phyloP scores from a whole-genome alignment of 2,888 invertebrate genomes.

The Hartigia nigra region DNA sequence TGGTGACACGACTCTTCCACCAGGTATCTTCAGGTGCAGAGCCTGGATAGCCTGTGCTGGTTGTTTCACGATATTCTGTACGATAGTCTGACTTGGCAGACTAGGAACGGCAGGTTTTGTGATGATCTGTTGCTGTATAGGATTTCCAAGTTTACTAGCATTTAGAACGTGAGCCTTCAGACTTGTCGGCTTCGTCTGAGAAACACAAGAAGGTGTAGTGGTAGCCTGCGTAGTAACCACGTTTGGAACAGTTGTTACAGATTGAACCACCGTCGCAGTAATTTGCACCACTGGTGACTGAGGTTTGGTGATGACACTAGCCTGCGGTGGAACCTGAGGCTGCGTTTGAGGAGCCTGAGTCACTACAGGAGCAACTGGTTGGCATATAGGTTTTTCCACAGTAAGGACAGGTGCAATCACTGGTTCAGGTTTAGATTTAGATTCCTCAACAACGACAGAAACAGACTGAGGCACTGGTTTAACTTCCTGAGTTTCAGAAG shows the following conservation, averaged over 20 bases:
- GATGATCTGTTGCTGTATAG: slow-evolving; percentile 45
- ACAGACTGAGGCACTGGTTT: slow-evolving; percentile 66
- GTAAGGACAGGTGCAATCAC: slow-evolving; percentile 17
- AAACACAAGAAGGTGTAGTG: slow-evolving; percentile 23
- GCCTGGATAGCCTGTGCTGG: slow-evolving; percentile 50
- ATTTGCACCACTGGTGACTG: slow-evolving; percentile 49
- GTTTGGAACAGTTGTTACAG: slow-evolving; percentile 4
- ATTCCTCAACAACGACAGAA: slow-evolving; percentile 68
- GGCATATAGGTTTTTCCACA: slow-evolving; percentile 17
- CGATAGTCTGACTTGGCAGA: slow-evolving; percentile 44
- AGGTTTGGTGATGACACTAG: slow-evolving; percentile 55
- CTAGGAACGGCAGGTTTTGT: slow-evolving; percentile 49
- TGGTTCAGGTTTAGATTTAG: slow-evolving; percentile 58
- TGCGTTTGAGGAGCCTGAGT: not conserved
- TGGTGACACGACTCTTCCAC: slow-evolving; percentile 52
- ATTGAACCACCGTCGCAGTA: slow-evolving; percentile 19
- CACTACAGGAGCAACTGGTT: slow-evolving; percentile 4
- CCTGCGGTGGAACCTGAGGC: slow-evolving; percentile 31
- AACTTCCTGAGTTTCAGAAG: slow-evolving; percentile 48
- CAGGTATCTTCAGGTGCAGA: slow-evolving; percentile 55
- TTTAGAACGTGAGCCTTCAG: slow-evolving; percentile 75
- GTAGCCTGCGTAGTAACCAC: slow-evolving; percentile 16
- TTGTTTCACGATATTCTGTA: slow-evolving; percentile 57
- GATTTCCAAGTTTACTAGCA: slow-evolving; percentile 54
- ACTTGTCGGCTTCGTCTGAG: slow-evolving; percentile 67